Conservation (phyloP, 2,113 vertebrate species). For the Martes martes region DNA sequence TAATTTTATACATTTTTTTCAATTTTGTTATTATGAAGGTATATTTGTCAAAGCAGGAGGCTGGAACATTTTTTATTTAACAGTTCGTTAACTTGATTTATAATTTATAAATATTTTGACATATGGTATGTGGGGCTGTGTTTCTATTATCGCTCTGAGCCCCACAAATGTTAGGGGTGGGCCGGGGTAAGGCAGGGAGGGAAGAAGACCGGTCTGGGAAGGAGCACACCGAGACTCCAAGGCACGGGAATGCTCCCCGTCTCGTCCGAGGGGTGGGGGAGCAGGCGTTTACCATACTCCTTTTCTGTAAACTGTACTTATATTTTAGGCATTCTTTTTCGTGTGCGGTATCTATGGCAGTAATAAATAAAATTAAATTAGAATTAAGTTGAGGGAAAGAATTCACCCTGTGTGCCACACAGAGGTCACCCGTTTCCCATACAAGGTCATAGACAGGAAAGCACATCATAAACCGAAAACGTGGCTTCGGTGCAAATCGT, state of each 20-base stretch:
- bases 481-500: rapidly evolving
- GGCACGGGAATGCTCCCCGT: background rate
- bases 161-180: background rate
- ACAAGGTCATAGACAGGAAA: rapidly evolving
- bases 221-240: background rate
- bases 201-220: background rate
- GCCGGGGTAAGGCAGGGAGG: rapidly evolving
- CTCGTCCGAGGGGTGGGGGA: rapidly evolving
- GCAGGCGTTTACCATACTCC: rapidly evolving
- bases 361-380: background rate
- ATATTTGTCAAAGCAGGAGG: conserved; percentile 20
- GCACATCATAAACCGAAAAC: rapidly evolving
- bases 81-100: conserved; percentile 15
- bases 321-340: background rate
- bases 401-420: rapidly evolving
- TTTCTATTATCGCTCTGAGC: background rate
- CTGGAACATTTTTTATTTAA: background rate
- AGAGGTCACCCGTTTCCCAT: background rate
- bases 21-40: background rate
- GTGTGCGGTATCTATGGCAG: rapidly evolving
- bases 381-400: background rate
- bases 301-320: background rate
- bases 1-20: background rate
- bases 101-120: conserved; percentile 28
- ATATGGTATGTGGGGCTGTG: background rate